Percentiles rank a stretch among this genome's conserved stretches.
Evolutionary conservation across 2,888 invertebrate genomes (phyloP).

Genomic region (Andrena minutula): DNA sequence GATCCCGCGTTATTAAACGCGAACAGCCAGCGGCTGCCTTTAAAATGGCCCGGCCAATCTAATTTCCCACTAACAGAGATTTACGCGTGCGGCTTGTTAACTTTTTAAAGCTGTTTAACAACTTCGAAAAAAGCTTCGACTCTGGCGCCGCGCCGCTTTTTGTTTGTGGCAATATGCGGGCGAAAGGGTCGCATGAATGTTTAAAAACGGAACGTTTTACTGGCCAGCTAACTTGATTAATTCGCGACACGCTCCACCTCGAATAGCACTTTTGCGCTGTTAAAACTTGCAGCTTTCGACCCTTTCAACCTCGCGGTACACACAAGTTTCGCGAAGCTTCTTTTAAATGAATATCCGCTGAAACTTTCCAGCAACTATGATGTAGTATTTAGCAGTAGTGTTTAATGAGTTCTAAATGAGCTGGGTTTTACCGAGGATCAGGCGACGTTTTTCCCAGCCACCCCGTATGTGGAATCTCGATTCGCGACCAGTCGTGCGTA

Average conservation of each 20-base stretch:
- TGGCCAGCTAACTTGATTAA: constrained; percentile 20
- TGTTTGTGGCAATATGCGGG: constrained; percentile 24
- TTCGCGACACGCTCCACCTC: not conserved
- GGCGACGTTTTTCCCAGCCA: not conserved
- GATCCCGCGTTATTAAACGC: not conserved
- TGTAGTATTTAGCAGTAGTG: not conserved
- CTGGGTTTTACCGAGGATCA: not conserved
- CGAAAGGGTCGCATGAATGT: not conserved
- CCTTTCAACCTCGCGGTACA: not conserved
- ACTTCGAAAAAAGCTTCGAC: not conserved
- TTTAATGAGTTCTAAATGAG: no score
- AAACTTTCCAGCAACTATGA: not conserved
- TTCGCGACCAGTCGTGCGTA: not conserved
- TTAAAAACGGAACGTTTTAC: constrained; percentile 21
- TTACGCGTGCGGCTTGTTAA: constrained; percentile 23
- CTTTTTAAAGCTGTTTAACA: constrained; percentile 10
- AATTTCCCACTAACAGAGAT: constrained; percentile 13
- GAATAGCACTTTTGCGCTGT: constrained; percentile 9
- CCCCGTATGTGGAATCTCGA: constrained; percentile 4
- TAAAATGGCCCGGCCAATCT: constrained; percentile 7
- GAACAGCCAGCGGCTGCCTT: not conserved
- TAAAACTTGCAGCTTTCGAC: not conserved
- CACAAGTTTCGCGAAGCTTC: not conserved
- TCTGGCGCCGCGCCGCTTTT: not conserved
- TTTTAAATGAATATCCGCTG: not conserved